These are phyloP conservation scores for Etheostoma perlongum DNA, from an alignment of 2,797 vertebrate species.

Conservation along the genomic window DNA sequence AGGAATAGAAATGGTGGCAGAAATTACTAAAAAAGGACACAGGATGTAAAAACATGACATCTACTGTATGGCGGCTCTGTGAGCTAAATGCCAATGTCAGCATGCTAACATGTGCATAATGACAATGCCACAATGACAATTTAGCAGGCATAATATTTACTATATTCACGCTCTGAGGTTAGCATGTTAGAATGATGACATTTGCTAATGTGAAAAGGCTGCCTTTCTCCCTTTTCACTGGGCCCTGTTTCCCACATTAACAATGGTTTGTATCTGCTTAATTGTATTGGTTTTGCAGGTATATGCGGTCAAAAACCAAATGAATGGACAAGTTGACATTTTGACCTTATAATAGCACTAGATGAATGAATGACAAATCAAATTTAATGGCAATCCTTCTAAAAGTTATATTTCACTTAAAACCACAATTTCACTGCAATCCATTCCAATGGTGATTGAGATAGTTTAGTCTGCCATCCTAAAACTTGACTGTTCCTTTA, in stretches of 20 bases:
- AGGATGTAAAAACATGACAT: too few species aligned
- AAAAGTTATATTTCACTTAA: background rate
- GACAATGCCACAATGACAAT: background rate
- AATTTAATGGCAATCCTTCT: background rate
- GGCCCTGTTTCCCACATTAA: too few species aligned
- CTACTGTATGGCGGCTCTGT: background rate
- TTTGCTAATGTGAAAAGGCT: too few species aligned
- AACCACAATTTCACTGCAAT: slow-evolving; percentile 6
- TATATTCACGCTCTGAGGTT: background rate
- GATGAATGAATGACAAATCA: background rate
- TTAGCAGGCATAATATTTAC: background rate
- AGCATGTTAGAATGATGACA: background rate
- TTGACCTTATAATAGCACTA: background rate
- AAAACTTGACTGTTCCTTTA: background rate
- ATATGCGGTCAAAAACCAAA: slow-evolving; percentile 1
- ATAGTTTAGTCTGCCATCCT: slow-evolving; percentile 1
- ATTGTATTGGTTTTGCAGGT: background rate
- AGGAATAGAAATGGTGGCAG: too few species aligned
- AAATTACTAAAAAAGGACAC: too few species aligned
- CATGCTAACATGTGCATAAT: background rate
- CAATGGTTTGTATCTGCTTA: too few species aligned
- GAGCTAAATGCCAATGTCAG: background rate
- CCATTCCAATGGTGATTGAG: background rate
- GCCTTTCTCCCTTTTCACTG: too few species aligned
- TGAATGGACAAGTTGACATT: background rate